Percentiles rank a stretch among this genome's conserved stretches.
phyloP scores from a whole-genome alignment of 2,888 invertebrate genomes.

The Meliscaeva auricollis region DNA sequence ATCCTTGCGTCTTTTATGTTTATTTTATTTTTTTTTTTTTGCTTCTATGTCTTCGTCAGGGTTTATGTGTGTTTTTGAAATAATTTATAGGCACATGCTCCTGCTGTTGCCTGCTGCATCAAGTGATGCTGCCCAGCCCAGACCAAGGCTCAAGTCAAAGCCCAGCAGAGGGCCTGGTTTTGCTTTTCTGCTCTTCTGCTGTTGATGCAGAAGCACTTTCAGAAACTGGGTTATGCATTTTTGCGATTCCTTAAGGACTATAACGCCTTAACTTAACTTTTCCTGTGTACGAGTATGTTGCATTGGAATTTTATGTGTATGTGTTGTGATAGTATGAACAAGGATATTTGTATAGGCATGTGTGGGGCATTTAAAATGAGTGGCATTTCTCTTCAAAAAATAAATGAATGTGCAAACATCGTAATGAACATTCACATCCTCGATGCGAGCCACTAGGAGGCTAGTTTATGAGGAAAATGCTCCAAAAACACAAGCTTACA shows the following conservation, averaged over 20 bases:
- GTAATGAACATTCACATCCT: background rate
- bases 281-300: background rate
- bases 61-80: conserved; percentile 53
- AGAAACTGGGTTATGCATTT: conserved; percentile 71
- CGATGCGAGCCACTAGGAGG: background rate
- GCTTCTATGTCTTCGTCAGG: conserved; percentile 29
- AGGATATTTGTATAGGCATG: background rate
- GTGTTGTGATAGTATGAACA: background rate
- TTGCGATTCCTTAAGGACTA: conserved; percentile 65
- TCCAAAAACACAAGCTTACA: no score
- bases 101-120: conserved; percentile 6
- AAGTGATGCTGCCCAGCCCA: background rate
- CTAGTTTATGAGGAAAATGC: conserved; percentile 26
- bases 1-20: conserved; percentile 19
- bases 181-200: conserved; percentile 38
- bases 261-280: background rate
- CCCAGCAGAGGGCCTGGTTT: conserved; percentile 4
- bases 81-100: conserved; percentile 63
- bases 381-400: conserved; percentile 42
- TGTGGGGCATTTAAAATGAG: conserved; percentile 61
- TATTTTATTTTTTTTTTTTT: background rate
- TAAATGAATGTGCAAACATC: conserved; percentile 61
- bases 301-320: background rate
- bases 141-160: background rate
- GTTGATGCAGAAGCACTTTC: conserved; percentile 63